A percentile compares a stretch with the other conserved stretches of the same genome.
Conservation (phyloP, 2,113 vertebrate species). For the Catagonus wagneri region DNA sequence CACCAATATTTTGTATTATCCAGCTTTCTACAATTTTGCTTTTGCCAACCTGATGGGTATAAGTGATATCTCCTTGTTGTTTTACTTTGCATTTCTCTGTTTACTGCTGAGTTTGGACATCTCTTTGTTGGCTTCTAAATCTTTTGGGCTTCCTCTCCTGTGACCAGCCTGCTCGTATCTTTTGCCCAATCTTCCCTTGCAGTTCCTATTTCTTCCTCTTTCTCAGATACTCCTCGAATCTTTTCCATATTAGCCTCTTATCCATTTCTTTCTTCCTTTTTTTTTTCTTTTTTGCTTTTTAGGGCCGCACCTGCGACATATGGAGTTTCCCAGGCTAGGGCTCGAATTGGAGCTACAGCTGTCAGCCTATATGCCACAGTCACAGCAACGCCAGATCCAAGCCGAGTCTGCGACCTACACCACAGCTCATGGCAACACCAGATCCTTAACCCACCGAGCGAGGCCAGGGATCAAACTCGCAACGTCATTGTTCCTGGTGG, state of each 20-base stretch:
- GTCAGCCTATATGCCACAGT: too few species aligned
- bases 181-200: neutral
- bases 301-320: too few species aligned
- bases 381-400: too few species aligned
- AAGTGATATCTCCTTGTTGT: neutral
- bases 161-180: neutral
- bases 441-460: too few species aligned
- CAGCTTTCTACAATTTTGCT: neutral
- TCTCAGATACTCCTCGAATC: neutral
- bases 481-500: too few species aligned
- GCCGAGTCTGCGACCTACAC: too few species aligned
- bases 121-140: neutral
- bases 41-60: neutral
- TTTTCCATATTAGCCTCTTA: neutral
- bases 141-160: neutral
- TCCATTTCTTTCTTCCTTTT: neutral
- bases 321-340: too few species aligned
- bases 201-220: neutral
- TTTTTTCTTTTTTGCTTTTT: neutral
- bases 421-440: too few species aligned
- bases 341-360: too few species aligned
- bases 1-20: accelerated
- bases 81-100: neutral
- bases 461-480: too few species aligned
- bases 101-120: neutral